phyloP scores from a whole-genome alignment of 2,113 vertebrate species.

The Eleginops maclovinus region DNA sequence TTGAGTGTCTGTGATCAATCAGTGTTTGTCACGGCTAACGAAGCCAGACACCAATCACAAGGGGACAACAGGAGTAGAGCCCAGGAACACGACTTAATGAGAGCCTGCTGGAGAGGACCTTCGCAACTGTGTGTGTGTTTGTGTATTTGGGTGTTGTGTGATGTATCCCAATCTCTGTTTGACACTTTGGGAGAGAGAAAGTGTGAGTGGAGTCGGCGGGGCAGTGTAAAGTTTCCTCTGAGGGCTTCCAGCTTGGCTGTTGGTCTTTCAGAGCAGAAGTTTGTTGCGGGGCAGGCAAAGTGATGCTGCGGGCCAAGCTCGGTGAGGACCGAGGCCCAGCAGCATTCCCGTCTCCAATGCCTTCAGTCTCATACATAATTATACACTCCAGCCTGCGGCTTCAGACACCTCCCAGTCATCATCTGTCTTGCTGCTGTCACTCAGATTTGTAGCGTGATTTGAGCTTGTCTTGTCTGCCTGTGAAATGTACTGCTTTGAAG shows the following conservation, averaged over 20 bases:
- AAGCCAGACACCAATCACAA: slow-evolving; percentile 81
- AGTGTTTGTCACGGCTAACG: slow-evolving; percentile 80
- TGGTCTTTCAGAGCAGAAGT: slow-evolving; percentile 49
- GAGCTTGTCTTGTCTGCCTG: slow-evolving; percentile 66
- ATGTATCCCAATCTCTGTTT: slow-evolving; percentile 56
- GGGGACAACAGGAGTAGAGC: slow-evolving; percentile 77
- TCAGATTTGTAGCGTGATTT: slow-evolving; percentile 77
- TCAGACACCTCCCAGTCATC: slow-evolving; percentile 84
- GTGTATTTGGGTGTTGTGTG: slow-evolving; percentile 37
- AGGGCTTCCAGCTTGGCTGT: slow-evolving; percentile 57
- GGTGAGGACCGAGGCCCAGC: slow-evolving; percentile 54
- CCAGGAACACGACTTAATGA: slow-evolving; percentile 80
- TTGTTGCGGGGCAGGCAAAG: slow-evolving; percentile 41
- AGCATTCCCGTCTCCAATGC: slow-evolving; percentile 49
- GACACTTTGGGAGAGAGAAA: slow-evolving; percentile 64
- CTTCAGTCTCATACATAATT: slow-evolving; percentile 79
- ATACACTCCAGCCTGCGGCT: slow-evolving; percentile 73
- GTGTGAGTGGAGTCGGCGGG: slow-evolving; percentile 59
- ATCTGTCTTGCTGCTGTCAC: slow-evolving; percentile 85
- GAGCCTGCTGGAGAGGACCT: slow-evolving; percentile 68
- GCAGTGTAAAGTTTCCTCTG: slow-evolving; percentile 72
- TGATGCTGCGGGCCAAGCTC: slow-evolving; percentile 52
- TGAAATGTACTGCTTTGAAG: slow-evolving; percentile 51
- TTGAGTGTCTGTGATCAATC: slow-evolving; percentile 83
- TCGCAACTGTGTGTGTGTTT: slow-evolving; percentile 35